A percentile compares a stretch with the other conserved stretches of the same genome.
Conservation (phyloP, 1,140 invertebrate genomes). For the Lepidurus apus region DNA sequence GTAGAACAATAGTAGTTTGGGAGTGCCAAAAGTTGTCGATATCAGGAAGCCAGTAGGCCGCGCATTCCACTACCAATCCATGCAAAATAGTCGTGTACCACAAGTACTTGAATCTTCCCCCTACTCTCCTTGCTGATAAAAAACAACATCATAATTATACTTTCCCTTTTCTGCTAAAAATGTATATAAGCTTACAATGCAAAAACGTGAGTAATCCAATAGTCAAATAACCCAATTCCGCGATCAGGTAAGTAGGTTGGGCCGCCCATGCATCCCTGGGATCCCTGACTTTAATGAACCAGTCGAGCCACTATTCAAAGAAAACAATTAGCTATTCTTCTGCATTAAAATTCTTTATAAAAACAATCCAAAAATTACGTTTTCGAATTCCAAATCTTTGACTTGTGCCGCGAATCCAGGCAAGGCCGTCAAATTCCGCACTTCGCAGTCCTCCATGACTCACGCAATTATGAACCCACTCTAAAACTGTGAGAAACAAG, state of each 20-base stretch:
- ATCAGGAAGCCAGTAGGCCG: conserved; percentile 57
- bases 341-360: neutral
- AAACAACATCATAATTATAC: conserved; percentile 28
- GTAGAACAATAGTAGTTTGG: conserved; percentile 62
- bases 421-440: conserved; percentile 31
- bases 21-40: conserved; percentile 73
- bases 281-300: conserved; percentile 51
- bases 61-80: conserved; percentile 56
- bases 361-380: conserved; percentile 28
- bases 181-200: conserved; percentile 30
- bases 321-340: conserved; percentile 1
- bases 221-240: conserved; percentile 50
- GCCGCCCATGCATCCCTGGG: conserved; percentile 50
- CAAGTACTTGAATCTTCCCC: conserved; percentile 62
- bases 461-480: neutral
- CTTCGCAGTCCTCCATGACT: conserved; percentile 24
- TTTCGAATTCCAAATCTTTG: conserved; percentile 28
- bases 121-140: conserved; percentile 55
- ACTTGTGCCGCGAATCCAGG: conserved; percentile 29
- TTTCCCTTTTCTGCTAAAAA: neutral
- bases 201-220: conserved; percentile 49
- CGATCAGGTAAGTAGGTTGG: conserved; percentile 56
- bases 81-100: conserved; percentile 63
- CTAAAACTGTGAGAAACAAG: neutral
- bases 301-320: conserved; percentile 43